Evolutionary conservation across 2,888 invertebrate species (phyloP), one percentile per base, ranked within the genome.

Genomic region (Chloroclystis v-ata): DNA sequence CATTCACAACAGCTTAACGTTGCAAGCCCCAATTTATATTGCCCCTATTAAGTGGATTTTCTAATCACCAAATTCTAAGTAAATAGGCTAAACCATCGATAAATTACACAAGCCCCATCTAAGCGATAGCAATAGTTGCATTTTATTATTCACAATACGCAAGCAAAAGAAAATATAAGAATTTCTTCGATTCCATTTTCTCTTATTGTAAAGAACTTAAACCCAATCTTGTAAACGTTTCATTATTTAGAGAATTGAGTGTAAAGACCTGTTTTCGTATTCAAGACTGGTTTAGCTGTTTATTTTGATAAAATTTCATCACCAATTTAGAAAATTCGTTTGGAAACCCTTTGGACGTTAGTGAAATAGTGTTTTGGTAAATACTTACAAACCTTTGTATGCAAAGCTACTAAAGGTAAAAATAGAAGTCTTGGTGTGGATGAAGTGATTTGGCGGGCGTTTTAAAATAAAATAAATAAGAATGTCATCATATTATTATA

Each of bases 371-470:
- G 37, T 37, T 38, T 39, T 26, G 1, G 20, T 13, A 7, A 13
- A 13, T 35, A 41, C 28, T 9, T 28, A 28, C 38, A 29, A 29
- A 47, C 24, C n/a, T 48, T 52, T 54, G 40, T 32, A 49, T 49
- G 47, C 40, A 39, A 57, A 57, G 47, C 47, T 49, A 51, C 58
- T 59, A 52, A 40, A n/a, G n/a, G n/a, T n/a, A n/a, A 51, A n/a
- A 52, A 45, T 26, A 32, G 28, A 46, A 55, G 38, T 32, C 46
- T 49, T 33, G 47, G 51, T 32, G 9, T 2, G 9, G 9, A 13
- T 28, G n/a, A 20, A 20, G 20, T 20, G 5, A 20, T 2, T 20
- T 20, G 5, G 20, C 5, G 29, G 12, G 28, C 11, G 11, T 28
- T 28, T 6, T 6, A 24, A 24, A 24, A 6, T 24, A 24, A 24